These are phyloP conservation scores for Hydropotes inermis DNA, from an alignment of 2,113 vertebrate genomes.

Conservation along the genomic window DNA sequence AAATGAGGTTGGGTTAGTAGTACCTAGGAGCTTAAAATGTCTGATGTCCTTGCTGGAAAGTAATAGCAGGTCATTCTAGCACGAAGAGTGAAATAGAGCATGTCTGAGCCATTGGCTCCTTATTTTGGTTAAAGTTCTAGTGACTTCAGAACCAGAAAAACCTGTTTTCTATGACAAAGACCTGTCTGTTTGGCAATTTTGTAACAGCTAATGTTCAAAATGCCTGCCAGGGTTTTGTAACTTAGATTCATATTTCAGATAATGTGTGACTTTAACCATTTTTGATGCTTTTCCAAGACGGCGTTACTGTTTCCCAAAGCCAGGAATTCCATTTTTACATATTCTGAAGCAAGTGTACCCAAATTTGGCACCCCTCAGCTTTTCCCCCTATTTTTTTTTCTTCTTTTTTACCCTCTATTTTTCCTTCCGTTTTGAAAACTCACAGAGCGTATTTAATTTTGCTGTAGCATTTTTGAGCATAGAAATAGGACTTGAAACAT, in stretches of 20 bases:
- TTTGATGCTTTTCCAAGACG: not conserved
- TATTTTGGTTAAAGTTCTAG: not conserved
- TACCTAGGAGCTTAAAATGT: not conserved
- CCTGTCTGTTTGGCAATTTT: not conserved
- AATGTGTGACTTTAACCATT: not conserved
- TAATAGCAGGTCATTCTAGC: not conserved
- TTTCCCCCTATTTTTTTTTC: not conserved
- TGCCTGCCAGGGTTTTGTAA: not conserved
- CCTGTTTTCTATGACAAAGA: constrained; percentile 34
- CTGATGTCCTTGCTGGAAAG: not conserved
- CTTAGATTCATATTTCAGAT: not conserved
- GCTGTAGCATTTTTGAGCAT: not conserved
- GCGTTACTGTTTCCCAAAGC: not conserved
- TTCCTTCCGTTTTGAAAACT: not conserved
- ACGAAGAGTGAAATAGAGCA: not conserved
- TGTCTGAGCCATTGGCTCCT: not conserved
- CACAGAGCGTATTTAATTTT: not conserved
- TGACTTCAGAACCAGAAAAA: constrained; percentile 28
- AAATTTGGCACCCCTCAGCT: not conserved
- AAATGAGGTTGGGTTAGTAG: not conserved
- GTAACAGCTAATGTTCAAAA: not conserved
- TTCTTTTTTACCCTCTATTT: not conserved
- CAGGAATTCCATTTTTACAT: not conserved
- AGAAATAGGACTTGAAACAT: not conserved
- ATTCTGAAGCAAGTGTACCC: not conserved